Evolutionary conservation across 1,140 invertebrate species (phyloP), one percentile per base, ranked within the genome.

Genomic region (Planococcus citri): DNA sequence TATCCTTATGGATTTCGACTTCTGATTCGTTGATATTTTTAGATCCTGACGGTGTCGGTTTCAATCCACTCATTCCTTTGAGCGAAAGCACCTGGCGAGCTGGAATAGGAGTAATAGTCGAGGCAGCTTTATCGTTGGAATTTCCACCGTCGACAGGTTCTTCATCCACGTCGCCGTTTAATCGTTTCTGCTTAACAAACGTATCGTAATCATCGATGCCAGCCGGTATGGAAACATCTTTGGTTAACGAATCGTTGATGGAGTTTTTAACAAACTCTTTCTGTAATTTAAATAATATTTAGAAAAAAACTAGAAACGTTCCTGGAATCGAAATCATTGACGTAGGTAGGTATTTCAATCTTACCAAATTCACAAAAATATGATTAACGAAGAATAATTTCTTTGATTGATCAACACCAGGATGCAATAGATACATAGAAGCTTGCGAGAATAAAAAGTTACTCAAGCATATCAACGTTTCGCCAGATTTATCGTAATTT

Each of bases 361-460:
- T 64, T 25, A 64, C 60, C 60, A 64, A 27, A 64, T 64, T 64
- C 10, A 64, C 60, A 21, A 64, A 64, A 25, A 64, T 64, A 24
- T 64, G 60, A 64, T 64, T 64, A 9, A 64, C 60, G 22, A 64
- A 64, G 20, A 64, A 64, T 27, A 64, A 64, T 27, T 64, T 64
- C 25, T 64, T 64, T 9, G 60, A 64, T 6, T 64, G 60, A 64
- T 64, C 60, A 4, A 64, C 25, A 1, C 4, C 3, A 64, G 60
- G 60, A 64, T 64, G 60, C 17, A 64, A 27, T 25, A 64, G 20
- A 17, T 64, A 64, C 60, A 64, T 64, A 1, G 60, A 2, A 22
- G 60, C 9, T 27, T 64, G 60, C 2, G 60, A 64, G 22, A 64
- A 64, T 17, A 64, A 64, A 64, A 64, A 64, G 10, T 25, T 4